Conservation (phyloP, 2,797 vertebrate species). For the Petrocephalus sullivani region DNA sequence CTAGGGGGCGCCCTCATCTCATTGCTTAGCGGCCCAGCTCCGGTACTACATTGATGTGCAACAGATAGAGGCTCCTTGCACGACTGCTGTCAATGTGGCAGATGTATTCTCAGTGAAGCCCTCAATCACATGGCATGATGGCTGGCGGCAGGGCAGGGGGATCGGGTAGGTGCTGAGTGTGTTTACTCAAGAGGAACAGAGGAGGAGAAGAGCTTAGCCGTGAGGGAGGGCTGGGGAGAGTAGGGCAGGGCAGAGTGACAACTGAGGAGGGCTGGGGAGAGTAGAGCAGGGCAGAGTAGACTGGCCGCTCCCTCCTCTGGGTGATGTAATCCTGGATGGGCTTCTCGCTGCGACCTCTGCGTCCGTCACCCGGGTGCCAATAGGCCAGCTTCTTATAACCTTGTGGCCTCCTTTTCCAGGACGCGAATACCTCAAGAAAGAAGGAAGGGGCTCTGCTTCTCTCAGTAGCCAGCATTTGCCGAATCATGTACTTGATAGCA, state of each 20-base stretch:
- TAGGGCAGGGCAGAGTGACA: neutral
- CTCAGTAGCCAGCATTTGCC: neutral
- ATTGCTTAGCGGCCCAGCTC: slow-evolving; percentile 27
- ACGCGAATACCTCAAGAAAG: neutral
- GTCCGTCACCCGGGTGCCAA: neutral
- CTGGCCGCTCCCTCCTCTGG: neutral
- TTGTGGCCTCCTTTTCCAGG: neutral
- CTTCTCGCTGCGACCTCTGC: neutral
- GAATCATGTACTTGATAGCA: neutral
- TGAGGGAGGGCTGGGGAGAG: neutral
- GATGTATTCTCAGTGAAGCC: slow-evolving; percentile 21
- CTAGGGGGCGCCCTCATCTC: slow-evolving; percentile 23
- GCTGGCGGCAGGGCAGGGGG: neutral
- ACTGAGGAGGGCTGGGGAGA: neutral
- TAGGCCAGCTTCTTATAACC: neutral
- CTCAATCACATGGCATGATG: neutral
- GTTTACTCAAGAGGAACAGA: neutral
- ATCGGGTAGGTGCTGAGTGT: neutral
- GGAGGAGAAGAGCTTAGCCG: neutral
- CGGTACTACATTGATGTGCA: neutral
- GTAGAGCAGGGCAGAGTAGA: neutral
- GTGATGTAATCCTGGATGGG: neutral
- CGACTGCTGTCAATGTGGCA: slow-evolving; percentile 22
- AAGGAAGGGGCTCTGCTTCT: neutral
- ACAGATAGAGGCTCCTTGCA: slow-evolving; percentile 1